A percentile compares a stretch with the other conserved stretches of the same genome.
These are phyloP conservation scores for Lypha dubia DNA, from an alignment of 2,888 invertebrate genomes.

Conservation along the genomic window DNA sequence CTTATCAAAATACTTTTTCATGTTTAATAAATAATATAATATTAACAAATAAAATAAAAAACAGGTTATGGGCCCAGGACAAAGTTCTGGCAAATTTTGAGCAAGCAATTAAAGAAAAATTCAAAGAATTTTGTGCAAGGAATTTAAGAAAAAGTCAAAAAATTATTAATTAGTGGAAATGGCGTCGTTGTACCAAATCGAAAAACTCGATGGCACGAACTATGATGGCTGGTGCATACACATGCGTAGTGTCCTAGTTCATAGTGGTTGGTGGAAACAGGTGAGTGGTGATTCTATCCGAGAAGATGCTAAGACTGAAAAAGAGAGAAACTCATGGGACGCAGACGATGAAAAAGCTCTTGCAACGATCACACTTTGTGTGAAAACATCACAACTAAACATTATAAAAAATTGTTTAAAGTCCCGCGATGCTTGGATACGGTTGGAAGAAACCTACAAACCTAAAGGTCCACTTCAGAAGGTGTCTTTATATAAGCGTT, in stretches of 20 bases:
- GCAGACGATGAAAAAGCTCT: constrained; percentile 61
- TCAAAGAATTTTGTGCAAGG: too few species aligned
- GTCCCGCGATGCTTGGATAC: constrained; percentile 61
- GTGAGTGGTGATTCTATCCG: constrained; percentile 11
- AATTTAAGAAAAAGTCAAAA: not conserved
- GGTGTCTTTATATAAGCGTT: too few species aligned
- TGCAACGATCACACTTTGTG: constrained; percentile 53
- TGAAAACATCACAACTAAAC: constrained; percentile 48
- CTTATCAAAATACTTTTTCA: too few species aligned
- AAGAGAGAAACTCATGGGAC: too few species aligned
- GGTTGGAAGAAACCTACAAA: constrained; percentile 57
- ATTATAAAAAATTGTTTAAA: constrained; percentile 51
- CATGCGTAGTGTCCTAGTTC: constrained; percentile 43
- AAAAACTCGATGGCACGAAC: too few species aligned
- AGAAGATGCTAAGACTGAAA: constrained; percentile 31
- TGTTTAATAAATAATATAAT: too few species aligned
- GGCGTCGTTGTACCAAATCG: constrained; percentile 1
- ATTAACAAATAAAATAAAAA: too few species aligned
- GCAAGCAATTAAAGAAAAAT: too few species aligned
- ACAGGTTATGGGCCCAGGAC: too few species aligned
- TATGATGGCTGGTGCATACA: too few species aligned
- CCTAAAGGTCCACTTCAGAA: constrained; percentile 69
- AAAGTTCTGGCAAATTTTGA: too few species aligned
- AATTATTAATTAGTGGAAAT: not conserved
- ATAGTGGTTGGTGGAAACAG: constrained; percentile 51